Conservation (phyloP, 1,140 invertebrate species). For the Drosophila trapezifrons region DNA sequence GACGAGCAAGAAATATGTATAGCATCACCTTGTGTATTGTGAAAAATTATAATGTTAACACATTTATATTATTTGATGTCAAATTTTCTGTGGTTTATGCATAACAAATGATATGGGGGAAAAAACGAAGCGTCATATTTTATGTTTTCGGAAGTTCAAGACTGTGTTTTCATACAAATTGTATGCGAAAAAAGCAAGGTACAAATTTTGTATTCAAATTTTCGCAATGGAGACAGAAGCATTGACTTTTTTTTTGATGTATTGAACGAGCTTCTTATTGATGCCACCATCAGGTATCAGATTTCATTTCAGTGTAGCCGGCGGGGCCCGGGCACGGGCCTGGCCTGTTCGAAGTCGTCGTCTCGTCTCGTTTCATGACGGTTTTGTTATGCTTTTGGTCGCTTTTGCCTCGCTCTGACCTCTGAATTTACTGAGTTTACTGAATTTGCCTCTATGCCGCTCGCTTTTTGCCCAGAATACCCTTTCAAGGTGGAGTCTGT, state of each 20-base stretch:
- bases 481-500: conserved; percentile 50
- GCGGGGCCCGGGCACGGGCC: not conserved
- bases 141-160: conserved; percentile 32
- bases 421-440: conserved; percentile 32
- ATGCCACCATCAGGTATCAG: conserved; percentile 14
- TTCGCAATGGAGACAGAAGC: conserved; percentile 9
- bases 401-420: conserved; percentile 50
- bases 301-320: conserved; percentile 44
- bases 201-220: conserved; percentile 13
- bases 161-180: conserved; percentile 18
- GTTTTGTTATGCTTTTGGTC: conserved; percentile 49
- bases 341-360: conserved; percentile 20
- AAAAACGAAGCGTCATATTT: conserved; percentile 12
- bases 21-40: conserved; percentile 11
- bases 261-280: conserved; percentile 21
- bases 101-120: conserved; percentile 5
- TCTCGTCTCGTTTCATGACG: conserved; percentile 46
- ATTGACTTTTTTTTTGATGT: conserved; percentile 20
- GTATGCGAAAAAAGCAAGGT: conserved; percentile 16
- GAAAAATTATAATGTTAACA: conserved; percentile 36
- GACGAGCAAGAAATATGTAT: conserved; percentile 6
- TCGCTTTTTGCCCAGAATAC: conserved; percentile 44
- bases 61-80: conserved; percentile 38
- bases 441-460: conserved; percentile 22
- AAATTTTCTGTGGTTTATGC: conserved; percentile 34